Evolutionary conservation across 2,113 vertebrate species (phyloP), one percentile per base, ranked within the genome.

Genomic region (Nycticebus coucang): DNA sequence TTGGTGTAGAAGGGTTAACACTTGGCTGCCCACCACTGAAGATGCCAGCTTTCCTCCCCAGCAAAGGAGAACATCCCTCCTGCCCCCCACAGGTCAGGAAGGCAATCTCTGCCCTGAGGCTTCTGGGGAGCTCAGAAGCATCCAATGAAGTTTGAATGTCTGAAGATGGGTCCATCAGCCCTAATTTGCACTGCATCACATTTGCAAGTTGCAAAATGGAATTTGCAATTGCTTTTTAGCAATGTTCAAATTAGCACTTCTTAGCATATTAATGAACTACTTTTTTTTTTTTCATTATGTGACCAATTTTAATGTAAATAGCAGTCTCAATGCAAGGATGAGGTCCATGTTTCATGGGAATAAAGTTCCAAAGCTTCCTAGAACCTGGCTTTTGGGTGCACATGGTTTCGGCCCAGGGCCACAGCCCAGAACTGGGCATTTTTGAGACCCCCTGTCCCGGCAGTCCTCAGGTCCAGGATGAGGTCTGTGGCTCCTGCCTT

Each of bases 191-290:
- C 97, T 97, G 72, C 33, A 79, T 97, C 97, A 85, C 83, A 97
- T 98, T 98, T 98, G 95, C 92, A 91, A 79, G 19, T 98, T 97
- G 96, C 97, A 97, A 98, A 98, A 97, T 95, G 50, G 97, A 98
- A 97, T 98, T 98, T 97, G 92, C 59, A 96, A 96, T 98, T 97
- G 88, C 84, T 97, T 98, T 97, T 98, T 92, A 28, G 94, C 97
- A 97, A 66, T 66, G 91, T 97, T 98, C 98, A 98, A 97, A 98
- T 98, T 98, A 98, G 95, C 93, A 85, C 97, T 98, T 98, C 94
- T 96, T 97, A 96, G 85, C 92, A 95, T 98, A 97, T 97, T 98
- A 98, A 98, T 97, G 97, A 98, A 93, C 93, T 91, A 93, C 35
- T 95, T 97, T 84, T 97, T 97, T 85, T 94, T 96, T 97, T 95